Base-by-base conservation (phyloP, 2,113 vertebrate genomes). In the Hippolais icterina region DNA sequence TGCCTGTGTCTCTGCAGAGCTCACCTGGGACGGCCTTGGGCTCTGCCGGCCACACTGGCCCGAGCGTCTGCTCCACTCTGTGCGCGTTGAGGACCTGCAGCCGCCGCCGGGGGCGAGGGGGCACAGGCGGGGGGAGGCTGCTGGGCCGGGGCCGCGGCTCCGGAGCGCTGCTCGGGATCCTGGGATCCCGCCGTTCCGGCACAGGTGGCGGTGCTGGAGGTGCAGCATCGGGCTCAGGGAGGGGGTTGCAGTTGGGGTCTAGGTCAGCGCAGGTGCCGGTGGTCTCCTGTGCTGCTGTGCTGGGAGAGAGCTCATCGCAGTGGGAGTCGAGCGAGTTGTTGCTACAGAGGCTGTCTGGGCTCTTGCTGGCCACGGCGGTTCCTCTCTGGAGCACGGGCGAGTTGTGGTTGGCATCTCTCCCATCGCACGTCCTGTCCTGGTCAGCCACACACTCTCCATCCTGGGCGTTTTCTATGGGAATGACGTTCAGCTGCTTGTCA, bases 241-340 rank as follows among this genome's bases (percentile, higher is more conserved):
- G 59, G 10, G 97, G 78, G 31, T 98, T 98, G 94, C 97, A 97
- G 80, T 98, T 98, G 16, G 97, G 97, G 91, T 98, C 98, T 8
- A 98, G 81, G 19, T 81, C 69, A 1, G 93, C 1, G 2, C 64
- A 37, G 5, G n/a, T 6, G 15, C 11, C 3, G 23, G 10, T 27
- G 59, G 27, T 69, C 8, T 82, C 61, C 13, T 24, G 87, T 1
- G 3, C 27, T 1, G 4, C 69, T 2, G 3, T 1, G 1, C 64
- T 7, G 44, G 95, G 92, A 23, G 89, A 52, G 69, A 59, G 3
- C 31, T 77, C 57, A 0, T 84, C 76, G 0, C 89, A 83, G 9
- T 78, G 95, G 20, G 96, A 97, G 47, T 89, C 94, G 0, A 93
- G 95, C 0, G 96, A 97, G 82, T 89, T 91, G 71, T 79, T 87